A percentile compares a stretch with the other conserved stretches of the same genome.
phyloP scores from a whole-genome alignment of 2,113 vertebrate species.

The Myrmecophaga tridactyla region DNA sequence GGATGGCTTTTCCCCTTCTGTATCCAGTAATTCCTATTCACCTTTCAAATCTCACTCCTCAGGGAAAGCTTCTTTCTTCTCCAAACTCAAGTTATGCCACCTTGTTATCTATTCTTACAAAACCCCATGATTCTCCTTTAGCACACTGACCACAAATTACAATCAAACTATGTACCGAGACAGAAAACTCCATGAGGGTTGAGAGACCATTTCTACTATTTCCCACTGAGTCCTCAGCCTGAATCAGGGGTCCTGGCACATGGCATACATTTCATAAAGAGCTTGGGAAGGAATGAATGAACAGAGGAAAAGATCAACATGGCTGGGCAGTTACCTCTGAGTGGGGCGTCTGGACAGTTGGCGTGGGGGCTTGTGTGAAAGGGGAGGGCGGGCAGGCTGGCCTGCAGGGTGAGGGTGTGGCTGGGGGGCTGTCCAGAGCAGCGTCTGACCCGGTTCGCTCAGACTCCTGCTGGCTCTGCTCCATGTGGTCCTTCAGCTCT shows the following conservation, averaged over 20 bases:
- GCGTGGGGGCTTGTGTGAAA: background rate
- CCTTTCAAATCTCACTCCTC: background rate
- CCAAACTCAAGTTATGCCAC: background rate
- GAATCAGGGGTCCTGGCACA: background rate
- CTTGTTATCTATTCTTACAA: background rate
- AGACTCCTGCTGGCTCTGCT: slow-evolving; percentile 55
- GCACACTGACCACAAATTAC: background rate
- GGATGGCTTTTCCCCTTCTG: background rate
- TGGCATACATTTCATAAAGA: background rate
- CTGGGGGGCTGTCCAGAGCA: background rate
- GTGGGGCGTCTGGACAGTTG: background rate
- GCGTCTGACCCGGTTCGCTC: background rate
- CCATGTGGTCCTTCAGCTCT: slow-evolving; percentile 87
- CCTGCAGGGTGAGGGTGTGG: background rate
- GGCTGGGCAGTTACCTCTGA: slow-evolving; percentile 81
- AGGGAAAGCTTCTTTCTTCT: background rate
- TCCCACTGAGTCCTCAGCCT: background rate
- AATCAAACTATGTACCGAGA: background rate
- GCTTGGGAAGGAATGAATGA: background rate
- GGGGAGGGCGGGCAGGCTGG: background rate
- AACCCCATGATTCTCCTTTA: background rate
- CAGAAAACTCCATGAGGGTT: background rate
- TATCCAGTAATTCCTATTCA: background rate
- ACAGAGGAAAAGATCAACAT: accelerated
- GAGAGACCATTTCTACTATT: background rate